Conservation (phyloP, 1,140 invertebrate species). For the Halyomorpha halys region DNA sequence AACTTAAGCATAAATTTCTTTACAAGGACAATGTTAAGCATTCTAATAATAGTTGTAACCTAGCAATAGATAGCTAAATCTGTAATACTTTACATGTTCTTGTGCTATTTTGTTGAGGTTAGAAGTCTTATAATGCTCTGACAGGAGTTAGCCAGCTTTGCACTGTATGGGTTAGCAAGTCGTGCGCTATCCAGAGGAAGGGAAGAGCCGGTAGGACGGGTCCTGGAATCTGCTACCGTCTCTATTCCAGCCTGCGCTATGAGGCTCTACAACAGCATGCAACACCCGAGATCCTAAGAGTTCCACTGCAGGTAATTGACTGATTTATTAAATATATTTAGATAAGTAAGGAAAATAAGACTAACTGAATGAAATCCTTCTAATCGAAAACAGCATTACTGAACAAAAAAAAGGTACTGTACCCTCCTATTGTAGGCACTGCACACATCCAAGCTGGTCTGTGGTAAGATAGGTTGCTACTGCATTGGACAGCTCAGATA, state of each 20-base stretch:
- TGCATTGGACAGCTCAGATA: too few relatives aligned
- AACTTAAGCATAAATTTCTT: too few relatives aligned
- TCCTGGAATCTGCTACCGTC: conserved; percentile 65
- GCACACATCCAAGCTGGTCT: too few relatives aligned
- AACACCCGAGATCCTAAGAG: conserved; percentile 67
- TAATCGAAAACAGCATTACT: too few relatives aligned
- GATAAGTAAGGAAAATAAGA: too few relatives aligned
- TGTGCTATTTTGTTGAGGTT: background rate
- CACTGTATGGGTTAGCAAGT: conserved; percentile 66
- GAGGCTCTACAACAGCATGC: conserved; percentile 50
- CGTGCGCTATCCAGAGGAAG: conserved; percentile 62
- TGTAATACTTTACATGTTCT: conserved; percentile 10
- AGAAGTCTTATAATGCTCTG: conserved; percentile 60
- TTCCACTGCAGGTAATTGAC: conserved; percentile 43
- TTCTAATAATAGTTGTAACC: too few relatives aligned
- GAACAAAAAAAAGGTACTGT: too few relatives aligned
- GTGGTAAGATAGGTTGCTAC: too few relatives aligned
- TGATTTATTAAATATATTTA: background rate
- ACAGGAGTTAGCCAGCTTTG: conserved; percentile 56
- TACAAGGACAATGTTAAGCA: too few relatives aligned
- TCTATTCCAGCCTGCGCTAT: conserved; percentile 63
- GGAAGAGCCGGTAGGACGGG: conserved; percentile 77
- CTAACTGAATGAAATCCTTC: too few relatives aligned
- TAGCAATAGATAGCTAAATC: too few relatives aligned
- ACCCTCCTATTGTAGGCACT: too few relatives aligned